phyloP scores from a whole-genome alignment of 2,888 invertebrate species.

The Boloria selene region DNA sequence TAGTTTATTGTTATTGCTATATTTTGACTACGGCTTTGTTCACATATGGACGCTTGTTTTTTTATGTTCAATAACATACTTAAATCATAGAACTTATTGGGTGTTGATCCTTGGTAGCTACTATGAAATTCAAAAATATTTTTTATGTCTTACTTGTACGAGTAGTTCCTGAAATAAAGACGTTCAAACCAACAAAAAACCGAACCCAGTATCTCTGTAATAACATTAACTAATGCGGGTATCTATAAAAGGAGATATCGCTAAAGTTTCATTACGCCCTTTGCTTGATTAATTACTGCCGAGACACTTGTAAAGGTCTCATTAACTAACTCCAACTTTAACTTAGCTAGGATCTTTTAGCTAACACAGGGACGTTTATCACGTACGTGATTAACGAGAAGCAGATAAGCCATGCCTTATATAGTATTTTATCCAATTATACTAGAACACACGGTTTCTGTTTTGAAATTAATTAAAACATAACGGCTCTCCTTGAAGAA shows the following conservation, averaged over 20 bases:
- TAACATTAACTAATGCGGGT: neutral
- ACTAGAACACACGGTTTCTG: neutral
- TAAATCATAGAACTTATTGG: too few species aligned
- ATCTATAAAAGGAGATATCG: neutral
- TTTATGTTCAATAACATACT: too few species aligned
- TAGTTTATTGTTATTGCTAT: too few species aligned
- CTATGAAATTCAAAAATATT: too few species aligned
- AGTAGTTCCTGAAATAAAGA: too few species aligned
- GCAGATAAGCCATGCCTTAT: slow-evolving; percentile 23
- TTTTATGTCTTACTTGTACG: too few species aligned
- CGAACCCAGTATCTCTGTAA: too few species aligned
- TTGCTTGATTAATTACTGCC: neutral
- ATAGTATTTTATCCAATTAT: slow-evolving; percentile 18
- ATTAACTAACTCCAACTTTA: neutral
- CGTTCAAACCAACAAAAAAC: too few species aligned
- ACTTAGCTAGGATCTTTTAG: neutral
- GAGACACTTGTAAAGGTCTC: neutral
- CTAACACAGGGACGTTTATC: slow-evolving; percentile 10
- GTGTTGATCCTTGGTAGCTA: too few species aligned
- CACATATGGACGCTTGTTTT: too few species aligned
- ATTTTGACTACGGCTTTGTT: too few species aligned
- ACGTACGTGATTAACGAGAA: slow-evolving; percentile 22
- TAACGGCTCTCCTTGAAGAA: slow-evolving; percentile 6
- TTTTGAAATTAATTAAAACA: slow-evolving; percentile 17
- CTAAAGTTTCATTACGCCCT: neutral